Base-by-base conservation (phyloP, 2,888 invertebrate species). In the Tipula lateralis region DNA sequence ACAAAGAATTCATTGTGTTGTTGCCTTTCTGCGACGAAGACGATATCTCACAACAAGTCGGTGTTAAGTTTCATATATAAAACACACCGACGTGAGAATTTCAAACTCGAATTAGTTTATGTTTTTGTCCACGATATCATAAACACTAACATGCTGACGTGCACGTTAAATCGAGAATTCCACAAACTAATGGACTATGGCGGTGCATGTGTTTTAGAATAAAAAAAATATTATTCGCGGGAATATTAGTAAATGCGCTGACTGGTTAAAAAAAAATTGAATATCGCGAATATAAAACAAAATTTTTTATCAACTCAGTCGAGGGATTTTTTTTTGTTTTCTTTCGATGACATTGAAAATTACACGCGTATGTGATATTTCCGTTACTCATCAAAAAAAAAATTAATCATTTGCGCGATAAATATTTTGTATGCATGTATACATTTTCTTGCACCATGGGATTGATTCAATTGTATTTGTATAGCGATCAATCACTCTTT, bases 351-450 rank as follows among this genome's bases (percentile, higher is more conserved):
- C 66, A 66, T 66, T 66, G 66, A 66, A 66, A 66, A 24, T 24
- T 13, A 66, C 66, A 66, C 66, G 66, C 66, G 66, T 66, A 66
- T 66, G 24, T 66, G 66, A 66, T 66, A 66, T 66, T 66, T 66
- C 66, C 66, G 66, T 66, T 66, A 66, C 24, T 66, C 66, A 66
- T 66, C 24, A 24, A 66, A 24, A 66, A 50, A 50, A 16, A 50
- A 16, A 19, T 1, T 66, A 66, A 24, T 66, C 66, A 66, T 66
- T 66, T 66, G 24, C 66, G 66, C 24, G 24, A 66, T 66, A 66
- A 66, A 66, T 66, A 24, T 66, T 24, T 4, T 66, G 24, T 66
- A 24, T 24, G 5, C n/a, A n/a, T n/a, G n/a, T n/a, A n/a, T n/a
- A n/a, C n/a, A n/a, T n/a, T n/a, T n/a, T n/a, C n/a, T n/a, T 66